A percentile compares a stretch with the other conserved stretches of the same genome.
These are phyloP conservation scores for Catocala sponsa DNA, from an alignment of 2,888 invertebrate species.

Conservation along the genomic window DNA sequence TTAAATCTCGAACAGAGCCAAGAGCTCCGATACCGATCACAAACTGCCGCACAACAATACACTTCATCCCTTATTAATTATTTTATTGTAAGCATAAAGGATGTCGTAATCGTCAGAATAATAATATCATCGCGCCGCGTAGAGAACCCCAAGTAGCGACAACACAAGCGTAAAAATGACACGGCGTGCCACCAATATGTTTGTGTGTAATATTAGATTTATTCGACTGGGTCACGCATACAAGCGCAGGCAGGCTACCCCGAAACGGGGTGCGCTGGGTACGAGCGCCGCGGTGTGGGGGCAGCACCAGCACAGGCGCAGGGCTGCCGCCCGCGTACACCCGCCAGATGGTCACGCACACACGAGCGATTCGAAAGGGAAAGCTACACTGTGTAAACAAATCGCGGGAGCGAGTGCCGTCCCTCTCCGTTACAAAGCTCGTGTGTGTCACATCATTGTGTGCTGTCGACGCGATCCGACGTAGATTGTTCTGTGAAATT, in stretches of 20 bases:
- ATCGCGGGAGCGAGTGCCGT: slow-evolving; percentile 80
- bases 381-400: slow-evolving; percentile 87
- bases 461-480: slow-evolving; percentile 81
- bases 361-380: slow-evolving; percentile 79
- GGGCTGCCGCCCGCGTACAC: slow-evolving; percentile 71
- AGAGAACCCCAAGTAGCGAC: slow-evolving; percentile 86
- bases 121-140: slow-evolving; percentile 86
- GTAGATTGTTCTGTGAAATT: slow-evolving; percentile 88
- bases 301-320: slow-evolving; percentile 72
- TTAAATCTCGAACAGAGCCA: slow-evolving; percentile 76
- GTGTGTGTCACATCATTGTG: slow-evolving; percentile 82
- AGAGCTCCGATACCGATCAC: slow-evolving; percentile 83
- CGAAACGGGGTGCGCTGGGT: slow-evolving; percentile 73
- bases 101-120: slow-evolving; percentile 87
- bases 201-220: slow-evolving; percentile 87
- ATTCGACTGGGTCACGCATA: slow-evolving; percentile 87
- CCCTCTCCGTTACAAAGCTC: slow-evolving; percentile 79
- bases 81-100: slow-evolving; percentile 88
- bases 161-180: slow-evolving; percentile 88
- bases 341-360: slow-evolving; percentile 85
- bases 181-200: slow-evolving; percentile 85
- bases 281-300: slow-evolving; percentile 65
- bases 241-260: slow-evolving; percentile 70
- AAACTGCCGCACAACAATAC: slow-evolving; percentile 80
- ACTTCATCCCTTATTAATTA: slow-evolving; percentile 88